Evolutionary conservation across 2,888 invertebrate species (phyloP), one percentile per base, ranked within the genome.

Genomic region (Oxytorus armatus): DNA sequence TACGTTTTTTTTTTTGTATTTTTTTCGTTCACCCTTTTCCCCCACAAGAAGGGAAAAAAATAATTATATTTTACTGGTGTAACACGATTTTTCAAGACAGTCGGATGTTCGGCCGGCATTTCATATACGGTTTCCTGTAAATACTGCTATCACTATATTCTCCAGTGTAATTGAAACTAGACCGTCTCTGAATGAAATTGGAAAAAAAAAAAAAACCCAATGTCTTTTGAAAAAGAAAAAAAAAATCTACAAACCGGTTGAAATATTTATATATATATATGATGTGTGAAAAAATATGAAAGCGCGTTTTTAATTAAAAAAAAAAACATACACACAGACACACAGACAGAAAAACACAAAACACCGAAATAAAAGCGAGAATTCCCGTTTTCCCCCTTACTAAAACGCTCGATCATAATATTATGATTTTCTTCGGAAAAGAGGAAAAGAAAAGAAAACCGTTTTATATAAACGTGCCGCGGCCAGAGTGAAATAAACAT

Each of bases 401-500:
- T 78, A 59, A 76, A 59, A 49, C 68, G 63, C 76, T 65, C 57
- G 69, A 80, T 63, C 61, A 69, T 63, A 29, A n/a, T 74, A 73
- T 77, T 23, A 77, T 73, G 66, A 73, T 69, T 72, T 77, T 69
- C 42, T 18, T 81, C 65, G 44, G 55, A 23, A 44, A 44, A 55
- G 18, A 72, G 44, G 18, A 44, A 53, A 49, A 57, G 18, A 36
- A 36, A 55, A 57, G 10, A 47, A 59, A 21, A 65, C 51, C 63
- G 65, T 74, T 74, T 74, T 53, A 55, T n/a, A n/a, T 65, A 87
- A 90, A 89, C 88, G 88, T 88, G 87, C 88, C 87, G 86, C 87
- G 87, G 87, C 87, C 86, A 88, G 89, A 88, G 85, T 90, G 87
- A 89, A 85, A 85, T 88, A 91, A n/a, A 91, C 88, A 88, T 92